Evolutionary conservation across 2,797 vertebrate species (phyloP), one percentile per base, ranked within the genome.

Genomic region (Rhynchotus rufescens): DNA sequence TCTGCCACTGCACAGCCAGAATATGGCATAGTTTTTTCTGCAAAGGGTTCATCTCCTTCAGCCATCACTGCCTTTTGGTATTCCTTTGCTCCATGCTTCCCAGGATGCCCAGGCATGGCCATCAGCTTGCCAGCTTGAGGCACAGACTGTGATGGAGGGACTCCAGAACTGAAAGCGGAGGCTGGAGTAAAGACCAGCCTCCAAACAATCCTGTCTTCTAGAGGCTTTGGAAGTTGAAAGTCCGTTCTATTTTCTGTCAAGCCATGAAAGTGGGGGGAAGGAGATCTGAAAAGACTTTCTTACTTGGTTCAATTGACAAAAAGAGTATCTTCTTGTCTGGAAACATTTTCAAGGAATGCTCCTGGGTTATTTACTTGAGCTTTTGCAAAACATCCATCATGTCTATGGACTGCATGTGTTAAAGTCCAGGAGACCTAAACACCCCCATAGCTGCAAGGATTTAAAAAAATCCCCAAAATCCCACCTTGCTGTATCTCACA

Each of bases 331-430:
- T 67, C 1, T 26, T 88, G 64, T 79, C 73, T 47, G 57, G 78
- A 84, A 84, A 66, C 67, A 75, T 60, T 83, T 90, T 76, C 76
- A 80, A 86, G 78, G 78, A 91, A 90, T 57, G 77, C 88, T 78
- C 72, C 83, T 62, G 68, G 86, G 84, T n/a, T 85, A 88, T 88
- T 42, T 62, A 59, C 73, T 14, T 77, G 62, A 86, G 78, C 32
- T 93, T 72, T 59, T 80, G 81, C 72, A 84, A 83, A 80, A 69
- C 59, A 32, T 66, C 84, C 38, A 66, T 80, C 75, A 73, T 59
- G 34, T 80, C 61, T 77, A 75, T 84, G 76, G 65, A 34, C 68
- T 82, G 36, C 59, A 59, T 59, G 54, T 59, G 80, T 89, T 77
- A 86, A 10, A 79, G 75, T 34, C 78, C 14, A 2, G 64, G 38